Evolutionary conservation across 2,888 invertebrate species (phyloP), one percentile per base, ranked within the genome.

Genomic region (Chrysina gloriosa): DNA sequence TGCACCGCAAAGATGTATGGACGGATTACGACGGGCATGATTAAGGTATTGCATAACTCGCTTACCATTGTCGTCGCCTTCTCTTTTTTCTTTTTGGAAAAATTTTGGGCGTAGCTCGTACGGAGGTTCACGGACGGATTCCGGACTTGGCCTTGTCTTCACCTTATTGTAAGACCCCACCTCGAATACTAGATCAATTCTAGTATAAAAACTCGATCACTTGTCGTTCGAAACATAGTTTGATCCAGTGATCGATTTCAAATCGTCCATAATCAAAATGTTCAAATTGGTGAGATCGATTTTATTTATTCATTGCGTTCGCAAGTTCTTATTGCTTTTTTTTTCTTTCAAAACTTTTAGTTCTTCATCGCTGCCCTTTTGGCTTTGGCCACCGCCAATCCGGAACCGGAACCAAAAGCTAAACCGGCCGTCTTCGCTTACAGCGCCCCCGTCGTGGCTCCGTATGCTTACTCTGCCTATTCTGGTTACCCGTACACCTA

Each of bases 321-420:
- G 14, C 4, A 25, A 14, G 16, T 45, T 42, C 21, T 19, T 19
- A 45, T 27, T 63, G 52, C 6, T 9, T 29, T 19, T 34, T n/a
- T 2, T 45, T 64, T 21, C 11, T 65, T n/a, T n/a, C n/a, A n/a
- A n/a, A n/a, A 63, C 69, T 83, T 82, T 4, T 78, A 86, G 86
- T 73, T 86, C 47, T 77, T 85, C 68, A 74, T 86, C 56, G 81
- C 85, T 71, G 83, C 84, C 65, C 74, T 86, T 27, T 63, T 86
- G 77, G 84, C 86, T 64, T 11, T 87, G 73, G 81, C 85, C 68
- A 74, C 85, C 77, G 84, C 87, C 70, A 36, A 25, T 23, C 68
- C 66, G 16, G 68, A 56, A 29, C 66, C 66, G 3, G 36, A 52
- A 29, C 68, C 71, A 7, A 68, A 68, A 54, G 69, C 68, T 14